Conservation (phyloP, 1,140 invertebrate species). For the Proales similis region DNA sequence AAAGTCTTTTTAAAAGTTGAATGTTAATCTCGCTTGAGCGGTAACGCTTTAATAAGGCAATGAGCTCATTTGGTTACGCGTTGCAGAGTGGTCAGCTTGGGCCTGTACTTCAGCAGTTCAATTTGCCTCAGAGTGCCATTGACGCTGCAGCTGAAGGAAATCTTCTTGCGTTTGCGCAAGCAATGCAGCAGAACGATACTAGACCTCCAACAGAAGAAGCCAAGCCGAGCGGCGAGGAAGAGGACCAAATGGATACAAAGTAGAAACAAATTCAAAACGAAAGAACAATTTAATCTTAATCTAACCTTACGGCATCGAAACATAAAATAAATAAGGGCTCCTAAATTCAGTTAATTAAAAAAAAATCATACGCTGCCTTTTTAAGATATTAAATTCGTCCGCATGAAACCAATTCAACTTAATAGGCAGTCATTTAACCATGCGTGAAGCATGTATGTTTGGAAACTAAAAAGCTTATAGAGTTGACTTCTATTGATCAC, state of each 20-base stretch:
- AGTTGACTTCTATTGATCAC: no score
- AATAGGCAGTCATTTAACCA: no score
- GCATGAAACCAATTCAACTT: no score
- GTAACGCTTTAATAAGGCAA: not conserved
- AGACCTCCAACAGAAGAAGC: conserved; percentile 23
- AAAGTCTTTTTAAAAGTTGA: not conserved
- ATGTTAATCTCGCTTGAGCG: not conserved
- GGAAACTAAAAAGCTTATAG: no score
- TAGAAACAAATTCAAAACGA: no score
- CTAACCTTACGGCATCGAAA: no score
- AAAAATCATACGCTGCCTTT: no score
- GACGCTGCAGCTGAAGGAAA: not conserved
- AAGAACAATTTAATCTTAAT: no score
- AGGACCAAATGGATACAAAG: conserved; percentile 37
- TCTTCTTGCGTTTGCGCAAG: conserved; percentile 32
- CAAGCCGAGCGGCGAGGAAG: conserved; percentile 10
- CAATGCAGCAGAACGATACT: conserved; percentile 29
- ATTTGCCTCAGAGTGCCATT: conserved; percentile 2
- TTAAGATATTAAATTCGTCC: no score
- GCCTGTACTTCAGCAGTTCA: conserved; percentile 29
- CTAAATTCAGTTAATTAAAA: no score
- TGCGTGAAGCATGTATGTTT: no score
- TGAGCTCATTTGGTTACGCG: conserved; percentile 25
- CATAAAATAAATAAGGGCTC: no score
- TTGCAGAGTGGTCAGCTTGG: conserved; percentile 30